Percentiles rank a stretch among this genome's conserved stretches.
These are phyloP conservation scores for Drosophila pseudotakahashii DNA, from an alignment of 2,888 invertebrate species.

Conservation along the genomic window DNA sequence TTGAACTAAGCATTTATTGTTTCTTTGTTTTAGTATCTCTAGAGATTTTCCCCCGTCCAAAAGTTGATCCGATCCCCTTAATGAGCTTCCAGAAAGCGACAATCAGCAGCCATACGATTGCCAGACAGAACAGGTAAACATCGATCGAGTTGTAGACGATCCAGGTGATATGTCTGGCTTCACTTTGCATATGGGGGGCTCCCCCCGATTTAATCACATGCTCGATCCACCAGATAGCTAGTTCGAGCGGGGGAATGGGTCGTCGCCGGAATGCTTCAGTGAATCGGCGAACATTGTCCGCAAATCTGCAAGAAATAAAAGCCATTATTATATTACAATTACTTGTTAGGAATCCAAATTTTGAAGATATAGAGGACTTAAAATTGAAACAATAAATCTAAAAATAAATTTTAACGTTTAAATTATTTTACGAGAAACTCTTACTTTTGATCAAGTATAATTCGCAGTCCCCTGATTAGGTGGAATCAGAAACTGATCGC, in stretches of 20 bases:
- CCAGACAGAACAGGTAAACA: conserved; percentile 74
- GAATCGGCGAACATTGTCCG: conserved; percentile 82
- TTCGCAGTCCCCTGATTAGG: conserved; percentile 84
- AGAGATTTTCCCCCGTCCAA: neutral
- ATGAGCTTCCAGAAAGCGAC: conserved; percentile 30
- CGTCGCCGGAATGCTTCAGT: conserved; percentile 85
- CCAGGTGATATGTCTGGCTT: conserved; percentile 84
- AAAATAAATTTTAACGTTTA: too few relatives aligned
- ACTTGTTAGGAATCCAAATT: too few relatives aligned
- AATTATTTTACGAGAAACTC: too few relatives aligned
- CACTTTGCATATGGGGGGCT: conserved; percentile 85
- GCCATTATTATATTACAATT: neutral
- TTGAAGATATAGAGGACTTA: too few relatives aligned
- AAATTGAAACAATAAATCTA: too few relatives aligned
- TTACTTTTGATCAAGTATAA: conserved; percentile 74
- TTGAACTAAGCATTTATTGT: conserved; percentile 42
- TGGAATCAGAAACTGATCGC: conserved; percentile 87
- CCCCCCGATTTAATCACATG: conserved; percentile 86
- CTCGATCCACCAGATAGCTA: conserved; percentile 88
- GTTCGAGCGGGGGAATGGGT: conserved; percentile 85
- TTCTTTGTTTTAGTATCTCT: conserved; percentile 45
- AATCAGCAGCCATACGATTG: conserved; percentile 29
- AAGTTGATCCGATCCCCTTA: conserved; percentile 15
- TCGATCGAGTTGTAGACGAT: conserved; percentile 85
- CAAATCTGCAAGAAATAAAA: conserved; percentile 58